phyloP scores from a whole-genome alignment of 2,888 invertebrate genomes.

The Drymonia ruficornis region DNA sequence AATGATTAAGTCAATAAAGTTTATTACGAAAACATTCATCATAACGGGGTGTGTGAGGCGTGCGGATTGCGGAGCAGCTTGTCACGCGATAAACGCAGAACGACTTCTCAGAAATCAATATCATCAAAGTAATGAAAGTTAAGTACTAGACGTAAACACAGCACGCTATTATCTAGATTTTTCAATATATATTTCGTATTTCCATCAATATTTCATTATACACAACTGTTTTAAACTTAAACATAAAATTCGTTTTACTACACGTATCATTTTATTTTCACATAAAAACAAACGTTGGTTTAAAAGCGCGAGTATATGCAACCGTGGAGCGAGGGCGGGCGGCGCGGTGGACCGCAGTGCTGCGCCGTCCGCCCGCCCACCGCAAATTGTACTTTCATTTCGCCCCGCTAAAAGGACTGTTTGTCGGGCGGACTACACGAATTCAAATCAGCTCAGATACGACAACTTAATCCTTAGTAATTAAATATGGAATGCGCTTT shows the following conservation, averaged over 20 bases:
- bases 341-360: conserved; percentile 39
- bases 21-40: conserved; percentile 23
- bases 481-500: too few species aligned
- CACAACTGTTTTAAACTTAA: too few species aligned
- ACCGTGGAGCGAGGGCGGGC: conserved; percentile 20
- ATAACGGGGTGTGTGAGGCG: conserved; percentile 19
- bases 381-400: conserved; percentile 70
- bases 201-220: too few species aligned
- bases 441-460: conserved; percentile 34
- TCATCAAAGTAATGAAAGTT: conserved; percentile 10
- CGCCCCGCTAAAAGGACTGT: conserved; percentile 59
- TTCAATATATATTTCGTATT: too few species aligned
- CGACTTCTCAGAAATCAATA: conserved; percentile 17
- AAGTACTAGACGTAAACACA: conserved; percentile 4
- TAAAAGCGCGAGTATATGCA: neutral
- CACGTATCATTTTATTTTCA: neutral
- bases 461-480: neutral
- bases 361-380: conserved; percentile 34
- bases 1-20: conserved; percentile 18
- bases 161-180: too few species aligned
- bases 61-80: conserved; percentile 21
- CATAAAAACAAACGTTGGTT: neutral
- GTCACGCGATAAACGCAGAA: conserved; percentile 29
- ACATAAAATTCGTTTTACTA: too few species aligned
- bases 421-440: conserved; percentile 46